phyloP scores from a whole-genome alignment of 2,888 invertebrate species.

The Tenthredo scrophulariae region DNA sequence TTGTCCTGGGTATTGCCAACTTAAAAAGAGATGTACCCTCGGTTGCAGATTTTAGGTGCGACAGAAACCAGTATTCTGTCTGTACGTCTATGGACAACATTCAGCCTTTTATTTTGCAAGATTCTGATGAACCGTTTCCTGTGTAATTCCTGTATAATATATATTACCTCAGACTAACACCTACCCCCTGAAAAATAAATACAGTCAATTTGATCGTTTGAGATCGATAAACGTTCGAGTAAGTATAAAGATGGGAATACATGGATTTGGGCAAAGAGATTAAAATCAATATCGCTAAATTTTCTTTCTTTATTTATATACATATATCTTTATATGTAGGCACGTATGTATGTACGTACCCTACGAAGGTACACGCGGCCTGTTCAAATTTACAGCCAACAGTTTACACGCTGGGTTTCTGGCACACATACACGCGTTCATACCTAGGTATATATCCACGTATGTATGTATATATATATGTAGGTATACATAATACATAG shows the following conservation, averaged over 20 bases:
- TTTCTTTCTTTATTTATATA: background rate
- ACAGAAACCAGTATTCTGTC: no score
- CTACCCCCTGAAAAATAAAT: background rate
- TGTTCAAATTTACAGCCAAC: constrained; percentile 26
- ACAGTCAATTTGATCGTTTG: background rate
- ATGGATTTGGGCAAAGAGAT: background rate
- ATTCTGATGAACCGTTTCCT: no score
- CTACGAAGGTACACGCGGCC: background rate
- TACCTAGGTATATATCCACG: background rate
- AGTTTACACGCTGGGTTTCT: constrained; percentile 10
- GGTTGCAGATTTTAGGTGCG: no score
- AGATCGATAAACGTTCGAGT: background rate
- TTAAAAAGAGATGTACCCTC: no score
- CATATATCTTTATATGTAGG: background rate
- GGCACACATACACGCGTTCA: background rate
- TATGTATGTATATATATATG: background rate
- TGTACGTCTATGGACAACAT: no score
- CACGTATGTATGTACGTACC: background rate
- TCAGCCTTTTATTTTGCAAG: no score
- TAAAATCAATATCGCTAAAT: background rate
- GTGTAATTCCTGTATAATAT: no score
- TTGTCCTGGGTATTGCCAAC: no score
- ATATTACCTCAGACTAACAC: no score
- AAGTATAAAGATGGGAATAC: background rate
- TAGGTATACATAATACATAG: constrained; percentile 23